Conservation (phyloP, 2,113 vertebrate genomes). For the Rostratula benghalensis region DNA sequence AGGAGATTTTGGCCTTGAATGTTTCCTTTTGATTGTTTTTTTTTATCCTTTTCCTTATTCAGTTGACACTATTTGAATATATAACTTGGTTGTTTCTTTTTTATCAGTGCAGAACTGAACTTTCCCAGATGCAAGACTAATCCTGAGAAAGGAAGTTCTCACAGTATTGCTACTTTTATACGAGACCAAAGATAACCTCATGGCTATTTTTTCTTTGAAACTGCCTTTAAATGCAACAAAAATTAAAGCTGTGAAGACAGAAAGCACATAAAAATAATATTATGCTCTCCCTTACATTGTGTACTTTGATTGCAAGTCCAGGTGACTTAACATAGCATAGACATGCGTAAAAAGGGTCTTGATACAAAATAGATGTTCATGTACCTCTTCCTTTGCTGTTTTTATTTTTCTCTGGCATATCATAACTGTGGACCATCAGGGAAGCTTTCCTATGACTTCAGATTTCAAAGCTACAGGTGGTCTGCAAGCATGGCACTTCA, state of each 20-base stretch:
- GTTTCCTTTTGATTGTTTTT: not conserved
- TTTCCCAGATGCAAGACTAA: not conserved
- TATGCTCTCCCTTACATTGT: not conserved
- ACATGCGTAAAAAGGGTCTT: conserved; percentile 29
- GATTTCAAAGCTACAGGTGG: conserved; percentile 89
- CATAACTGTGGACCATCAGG: conserved; percentile 29
- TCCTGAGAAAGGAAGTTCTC: not conserved
- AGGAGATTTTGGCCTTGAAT: not conserved
- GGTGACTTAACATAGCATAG: not conserved
- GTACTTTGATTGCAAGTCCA: conserved; percentile 26
- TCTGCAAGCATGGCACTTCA: conserved; percentile 84
- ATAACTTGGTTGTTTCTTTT: not conserved
- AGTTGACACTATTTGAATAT: not conserved
- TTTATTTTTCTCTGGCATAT: conserved; percentile 41
- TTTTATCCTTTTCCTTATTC: not conserved
- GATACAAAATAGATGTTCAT: conserved; percentile 70
- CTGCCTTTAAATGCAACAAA: conserved; percentile 20
- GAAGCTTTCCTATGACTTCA: conserved; percentile 75
- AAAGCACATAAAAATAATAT: conserved; percentile 18
- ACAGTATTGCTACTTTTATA: not conserved
- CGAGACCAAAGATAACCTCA: not conserved
- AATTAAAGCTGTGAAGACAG: conserved; percentile 10
- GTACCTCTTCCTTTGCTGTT: conserved; percentile 21
- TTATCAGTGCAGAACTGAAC: not conserved
- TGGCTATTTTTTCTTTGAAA: not conserved